Evolutionary conservation across 2,113 vertebrate species (phyloP).

Genomic region (Nothoprocta pentlandii): DNA sequence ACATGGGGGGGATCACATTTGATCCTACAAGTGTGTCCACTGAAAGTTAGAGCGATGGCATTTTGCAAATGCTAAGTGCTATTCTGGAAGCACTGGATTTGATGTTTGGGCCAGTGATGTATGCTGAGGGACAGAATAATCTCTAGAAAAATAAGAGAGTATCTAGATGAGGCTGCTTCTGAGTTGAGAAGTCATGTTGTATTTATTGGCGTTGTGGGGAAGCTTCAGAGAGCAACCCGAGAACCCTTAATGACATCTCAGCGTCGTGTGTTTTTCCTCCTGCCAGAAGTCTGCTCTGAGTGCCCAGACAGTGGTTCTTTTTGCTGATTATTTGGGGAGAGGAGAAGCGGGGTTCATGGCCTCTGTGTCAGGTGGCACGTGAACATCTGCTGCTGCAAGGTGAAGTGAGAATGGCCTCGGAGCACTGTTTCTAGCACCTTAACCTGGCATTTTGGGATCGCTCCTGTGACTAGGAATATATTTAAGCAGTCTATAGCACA

Average conservation of each 20-base stretch:
- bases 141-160: neutral
- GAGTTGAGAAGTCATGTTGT: no score
- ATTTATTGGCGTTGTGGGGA: no score
- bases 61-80: neutral
- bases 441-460: rapidly evolving
- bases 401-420: neutral
- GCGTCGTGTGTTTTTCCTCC: no score
- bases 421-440: rapidly evolving
- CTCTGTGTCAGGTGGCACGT: rapidly evolving
- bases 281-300: neutral
- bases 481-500: neutral
- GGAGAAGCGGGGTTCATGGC: neutral
- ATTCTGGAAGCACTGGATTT: no score
- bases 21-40: neutral
- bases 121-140: neutral
- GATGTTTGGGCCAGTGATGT: neutral
- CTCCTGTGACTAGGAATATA: rapidly evolving
- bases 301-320: neutral
- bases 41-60: neutral
- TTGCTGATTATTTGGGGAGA: neutral
- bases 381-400: neutral
- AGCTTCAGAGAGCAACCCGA: no score
- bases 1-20: neutral
- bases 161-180: neutral
- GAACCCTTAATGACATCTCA: neutral